These are phyloP conservation scores for Chionoecetes opilio DNA, from an alignment of 1,140 invertebrate species.

Conservation along the genomic window DNA sequence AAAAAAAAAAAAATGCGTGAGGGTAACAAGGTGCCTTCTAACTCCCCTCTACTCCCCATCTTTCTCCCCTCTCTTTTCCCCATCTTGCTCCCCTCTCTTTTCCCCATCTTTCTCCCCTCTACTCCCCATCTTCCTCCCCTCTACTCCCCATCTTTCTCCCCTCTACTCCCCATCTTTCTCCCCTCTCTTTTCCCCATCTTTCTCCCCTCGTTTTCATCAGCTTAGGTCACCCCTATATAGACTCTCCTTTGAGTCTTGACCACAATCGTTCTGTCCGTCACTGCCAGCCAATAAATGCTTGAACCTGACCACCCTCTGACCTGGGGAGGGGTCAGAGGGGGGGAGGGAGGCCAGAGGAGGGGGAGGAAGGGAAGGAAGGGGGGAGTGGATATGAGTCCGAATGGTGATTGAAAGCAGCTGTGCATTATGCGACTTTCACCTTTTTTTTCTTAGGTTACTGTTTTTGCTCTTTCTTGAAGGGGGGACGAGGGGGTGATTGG, in stretches of 20 bases:
- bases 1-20: too few relatives aligned
- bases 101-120: neutral
- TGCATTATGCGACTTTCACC: neutral
- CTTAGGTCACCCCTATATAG: too few relatives aligned
- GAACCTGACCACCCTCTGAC: too few relatives aligned
- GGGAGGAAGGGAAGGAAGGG: neutral
- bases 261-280: conserved; percentile 23
- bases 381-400: neutral
- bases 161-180: neutral
- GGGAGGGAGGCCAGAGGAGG: neutral
- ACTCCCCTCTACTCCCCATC: neutral
- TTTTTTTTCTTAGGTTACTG: neutral
- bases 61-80: too few relatives aligned
- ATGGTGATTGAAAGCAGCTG: neutral
- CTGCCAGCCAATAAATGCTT: neutral
- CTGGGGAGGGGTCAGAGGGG: neutral
- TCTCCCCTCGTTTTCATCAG: neutral
- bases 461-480: neutral
- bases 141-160: neutral
- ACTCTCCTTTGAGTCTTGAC: neutral
- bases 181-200: neutral
- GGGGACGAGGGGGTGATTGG: neutral
- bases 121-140: neutral
- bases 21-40: neutral
- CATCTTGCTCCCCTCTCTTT: neutral